Conservation (phyloP, 2,797 vertebrate species). For the Pitangus sulphuratus region DNA sequence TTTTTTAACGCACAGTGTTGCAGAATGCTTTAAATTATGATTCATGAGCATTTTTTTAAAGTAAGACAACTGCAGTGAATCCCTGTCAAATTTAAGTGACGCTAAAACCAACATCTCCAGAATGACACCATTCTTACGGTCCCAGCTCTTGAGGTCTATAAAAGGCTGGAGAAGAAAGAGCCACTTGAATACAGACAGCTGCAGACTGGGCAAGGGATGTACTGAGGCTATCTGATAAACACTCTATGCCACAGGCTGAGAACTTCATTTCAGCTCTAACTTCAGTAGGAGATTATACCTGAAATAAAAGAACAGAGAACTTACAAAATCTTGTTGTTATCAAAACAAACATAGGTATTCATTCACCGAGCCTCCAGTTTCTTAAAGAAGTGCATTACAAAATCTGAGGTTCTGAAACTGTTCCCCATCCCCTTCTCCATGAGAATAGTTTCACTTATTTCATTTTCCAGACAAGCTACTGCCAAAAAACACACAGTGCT, state of each 20-base stretch:
- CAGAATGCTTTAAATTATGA: background rate
- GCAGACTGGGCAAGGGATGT: background rate
- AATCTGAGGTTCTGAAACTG: background rate
- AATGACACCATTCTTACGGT: background rate
- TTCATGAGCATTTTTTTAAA: background rate
- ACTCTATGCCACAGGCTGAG: background rate
- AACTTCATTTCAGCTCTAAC: background rate
- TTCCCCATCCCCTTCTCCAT: background rate
- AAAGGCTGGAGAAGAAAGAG: background rate
- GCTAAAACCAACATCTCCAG: background rate
- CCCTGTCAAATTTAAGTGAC: background rate
- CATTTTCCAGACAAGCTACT: slow-evolving; percentile 33
- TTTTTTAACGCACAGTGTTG: background rate
- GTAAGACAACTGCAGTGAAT: background rate
- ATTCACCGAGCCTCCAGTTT: background rate
- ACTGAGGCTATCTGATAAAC: rapidly evolving
- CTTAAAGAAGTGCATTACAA: background rate
- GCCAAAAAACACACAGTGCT: slow-evolving; percentile 10
- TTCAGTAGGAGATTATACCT: background rate
- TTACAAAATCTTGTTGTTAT: background rate
- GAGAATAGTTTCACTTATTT: slow-evolving; percentile 20
- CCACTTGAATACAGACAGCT: background rate
- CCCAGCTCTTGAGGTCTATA: background rate
- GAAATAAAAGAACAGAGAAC: background rate
- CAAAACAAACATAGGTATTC: background rate